These are phyloP conservation scores for Calyptommatus sinebrachiatus DNA, from an alignment of 2,113 vertebrate species.

Conservation along the genomic window DNA sequence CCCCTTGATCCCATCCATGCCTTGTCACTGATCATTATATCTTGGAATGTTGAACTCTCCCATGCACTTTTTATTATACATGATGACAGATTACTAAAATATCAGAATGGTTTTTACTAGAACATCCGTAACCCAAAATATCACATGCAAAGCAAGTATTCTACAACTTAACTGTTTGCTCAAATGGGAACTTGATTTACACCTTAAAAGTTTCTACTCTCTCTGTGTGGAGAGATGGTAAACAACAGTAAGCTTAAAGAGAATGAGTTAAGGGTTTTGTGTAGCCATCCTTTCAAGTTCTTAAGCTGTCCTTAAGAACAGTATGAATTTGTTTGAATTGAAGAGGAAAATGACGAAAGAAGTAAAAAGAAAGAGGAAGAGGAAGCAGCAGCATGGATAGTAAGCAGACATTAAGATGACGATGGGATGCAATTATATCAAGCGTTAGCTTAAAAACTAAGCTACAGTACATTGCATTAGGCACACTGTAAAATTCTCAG, in stretches of 20 bases:
- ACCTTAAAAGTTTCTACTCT: background rate
- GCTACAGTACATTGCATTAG: slow-evolving; percentile 43
- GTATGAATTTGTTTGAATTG: slow-evolving; percentile 5
- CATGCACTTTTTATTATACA: too few species aligned
- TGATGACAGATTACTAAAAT: too few species aligned
- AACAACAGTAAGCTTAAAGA: background rate
- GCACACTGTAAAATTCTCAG: slow-evolving; percentile 58
- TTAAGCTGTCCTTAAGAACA: background rate
- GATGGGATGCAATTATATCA: slow-evolving; percentile 37
- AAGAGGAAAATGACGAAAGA: background rate
- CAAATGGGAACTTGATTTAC: background rate
- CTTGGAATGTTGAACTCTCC: too few species aligned
- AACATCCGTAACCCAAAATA: background rate
- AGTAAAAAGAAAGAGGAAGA: background rate
- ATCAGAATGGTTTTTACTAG: too few species aligned
- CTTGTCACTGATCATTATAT: too few species aligned
- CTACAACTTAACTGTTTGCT: background rate
- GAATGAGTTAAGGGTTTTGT: background rate
- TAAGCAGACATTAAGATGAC: slow-evolving; percentile 45
- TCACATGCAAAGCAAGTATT: background rate
- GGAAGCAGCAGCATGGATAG: background rate
- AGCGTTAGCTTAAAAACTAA: slow-evolving; percentile 44
- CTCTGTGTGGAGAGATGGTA: background rate
- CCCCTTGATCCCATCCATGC: too few species aligned
- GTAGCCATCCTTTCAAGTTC: background rate